Evolutionary conservation across 2,888 invertebrate genomes (phyloP).

Genomic region (Monochamus alternatus): DNA sequence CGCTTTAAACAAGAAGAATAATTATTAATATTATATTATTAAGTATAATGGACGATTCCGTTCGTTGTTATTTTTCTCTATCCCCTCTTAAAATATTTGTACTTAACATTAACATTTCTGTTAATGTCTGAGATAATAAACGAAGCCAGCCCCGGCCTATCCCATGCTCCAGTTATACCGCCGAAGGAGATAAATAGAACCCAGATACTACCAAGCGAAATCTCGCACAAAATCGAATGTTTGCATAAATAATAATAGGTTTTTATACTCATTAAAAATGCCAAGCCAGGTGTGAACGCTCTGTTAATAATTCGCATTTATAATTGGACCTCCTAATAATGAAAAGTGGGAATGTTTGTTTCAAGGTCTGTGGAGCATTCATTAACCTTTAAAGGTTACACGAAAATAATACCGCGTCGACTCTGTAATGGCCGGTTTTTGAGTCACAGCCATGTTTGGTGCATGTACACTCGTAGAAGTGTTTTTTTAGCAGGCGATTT

Average conservation of each 20-base stretch:
- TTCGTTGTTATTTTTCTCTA: no score
- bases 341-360: conserved; percentile 58
- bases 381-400: conserved; percentile 69
- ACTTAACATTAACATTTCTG: no score
- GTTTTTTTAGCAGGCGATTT: no score
- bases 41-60: no score
- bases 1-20: no score
- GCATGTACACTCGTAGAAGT: not conserved
- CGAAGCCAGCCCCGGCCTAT: conserved; percentile 13
- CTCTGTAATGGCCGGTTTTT: conserved; percentile 23
- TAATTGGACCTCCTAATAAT: conserved; percentile 58
- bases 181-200: conserved; percentile 26
- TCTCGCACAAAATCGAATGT: conserved; percentile 36
- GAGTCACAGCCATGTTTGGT: conserved; percentile 16
- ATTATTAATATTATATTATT: no score
- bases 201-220: conserved; percentile 26
- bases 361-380: conserved; percentile 69
- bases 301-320: conserved; percentile 66
- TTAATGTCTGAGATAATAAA: not conserved
- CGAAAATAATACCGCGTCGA: conserved; percentile 33
- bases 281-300: conserved; percentile 63
- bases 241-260: conserved; percentile 39
- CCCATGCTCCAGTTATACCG: conserved; percentile 32
- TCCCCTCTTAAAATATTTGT: no score
- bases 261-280: conserved; percentile 52